Evolutionary conservation across 1,140 invertebrate species (phyloP), one percentile per base, ranked within the genome.

Genomic region (Hyphantria cunea): DNA sequence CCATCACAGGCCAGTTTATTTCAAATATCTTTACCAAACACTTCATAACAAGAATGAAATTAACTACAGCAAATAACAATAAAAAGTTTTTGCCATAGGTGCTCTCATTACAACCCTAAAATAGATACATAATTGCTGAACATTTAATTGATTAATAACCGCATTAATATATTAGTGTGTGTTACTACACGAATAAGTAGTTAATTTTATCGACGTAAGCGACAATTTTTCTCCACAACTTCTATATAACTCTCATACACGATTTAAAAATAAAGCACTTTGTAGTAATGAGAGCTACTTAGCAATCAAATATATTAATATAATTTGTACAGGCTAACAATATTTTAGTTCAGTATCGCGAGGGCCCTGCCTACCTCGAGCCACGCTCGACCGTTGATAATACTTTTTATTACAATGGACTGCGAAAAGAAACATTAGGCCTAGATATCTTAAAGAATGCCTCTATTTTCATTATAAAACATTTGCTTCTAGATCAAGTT

Each of bases 311-410:
- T 77, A 74, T 74, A 77, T 72, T 74, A 77, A 72, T 74, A 73
- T 76, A 74, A 74, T 78, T 78, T 78, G 72, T 78, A 78, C 75
- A 78, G 62, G 68, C 72, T 74, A 78, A 78, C 67, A 61, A 64
- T 74, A 65, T 60, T n/a, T n/a, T 66, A 34, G 42, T 60, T 41
- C 50, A 12, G 44, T 58, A 41, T 50, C 47, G 56, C 50, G 34
- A 32, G 33, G 56, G 45, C 45, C 34, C 37, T 32, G 34, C 45
- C 15, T 41, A 50, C 52, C 54, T 71, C 69, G 66, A 64, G 61
- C 55, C 73, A 72, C 63, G 65, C 53, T n/a, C 64, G n/a, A 63
- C 64, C 42, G 42, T 47, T 37, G 44, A 47, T 56, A 68, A 69
- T 69, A 72, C 66, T 68, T 65, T 64, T 56, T 47, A 48, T 41